A percentile compares a stretch with the other conserved stretches of the same genome.
These are phyloP conservation scores for Dromius quadrimaculatus DNA, from an alignment of 2,888 invertebrate species.

Conservation along the genomic window DNA sequence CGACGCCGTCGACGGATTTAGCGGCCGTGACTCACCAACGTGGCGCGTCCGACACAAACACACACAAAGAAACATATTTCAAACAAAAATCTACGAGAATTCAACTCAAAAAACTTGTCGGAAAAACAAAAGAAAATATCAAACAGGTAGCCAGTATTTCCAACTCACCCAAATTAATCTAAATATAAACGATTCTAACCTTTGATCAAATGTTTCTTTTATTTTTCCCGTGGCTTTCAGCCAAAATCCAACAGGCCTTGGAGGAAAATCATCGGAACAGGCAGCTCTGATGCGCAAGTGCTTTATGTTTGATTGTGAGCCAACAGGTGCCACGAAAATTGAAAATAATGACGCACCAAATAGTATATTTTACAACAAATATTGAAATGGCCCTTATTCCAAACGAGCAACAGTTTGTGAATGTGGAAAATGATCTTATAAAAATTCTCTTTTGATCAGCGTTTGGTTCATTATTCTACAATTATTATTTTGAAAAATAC, in stretches of 20 bases:
- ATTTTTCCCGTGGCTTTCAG: constrained; percentile 4
- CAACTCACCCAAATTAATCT: neutral
- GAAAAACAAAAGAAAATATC: neutral
- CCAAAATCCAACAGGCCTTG: constrained; percentile 32
- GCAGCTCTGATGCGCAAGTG: constrained; percentile 14
- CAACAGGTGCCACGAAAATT: constrained; percentile 34
- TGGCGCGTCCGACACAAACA: constrained; percentile 13
- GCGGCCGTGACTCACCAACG: constrained; percentile 18
- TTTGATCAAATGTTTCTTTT: constrained; percentile 18
- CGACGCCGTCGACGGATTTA: constrained; percentile 28
- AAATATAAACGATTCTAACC: constrained; percentile 31
- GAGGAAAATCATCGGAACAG: constrained; percentile 11
- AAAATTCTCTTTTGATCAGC: no score
- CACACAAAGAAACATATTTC: neutral
- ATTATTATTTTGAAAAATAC: no score
- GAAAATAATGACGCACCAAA: constrained; percentile 26
- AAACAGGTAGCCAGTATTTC: neutral
- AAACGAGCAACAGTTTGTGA: no score
- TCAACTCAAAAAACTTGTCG: neutral
- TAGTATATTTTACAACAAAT: no score
- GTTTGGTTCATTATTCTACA: no score
- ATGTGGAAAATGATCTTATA: no score
- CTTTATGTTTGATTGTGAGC: constrained; percentile 20
- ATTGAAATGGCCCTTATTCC: no score
- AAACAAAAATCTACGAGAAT: neutral